A percentile compares a stretch with the other conserved stretches of the same genome.
Evolutionary conservation across 53 echinoderm and acorn worm species (phyloP).

Genomic region (Temnopleurus reevesii): DNA sequence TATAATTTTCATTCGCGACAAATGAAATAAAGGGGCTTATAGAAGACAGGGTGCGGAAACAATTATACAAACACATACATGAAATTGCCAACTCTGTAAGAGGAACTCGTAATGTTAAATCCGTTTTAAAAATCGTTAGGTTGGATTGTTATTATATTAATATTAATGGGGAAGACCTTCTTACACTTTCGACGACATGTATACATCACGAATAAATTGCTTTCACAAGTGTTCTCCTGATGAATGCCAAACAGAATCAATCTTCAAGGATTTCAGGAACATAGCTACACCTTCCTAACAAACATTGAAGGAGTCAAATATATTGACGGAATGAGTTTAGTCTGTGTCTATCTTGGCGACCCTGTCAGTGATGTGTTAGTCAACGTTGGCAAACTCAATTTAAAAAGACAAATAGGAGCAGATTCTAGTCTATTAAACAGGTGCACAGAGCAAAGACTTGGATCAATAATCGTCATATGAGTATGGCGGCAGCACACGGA

Average conservation of each 20-base stretch:
- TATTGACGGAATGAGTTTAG: neutral
- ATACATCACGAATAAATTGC: neutral
- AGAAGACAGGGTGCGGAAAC: no score
- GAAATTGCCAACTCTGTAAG: no score
- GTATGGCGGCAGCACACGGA: neutral
- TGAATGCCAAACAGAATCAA: neutral
- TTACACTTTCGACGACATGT: no score
- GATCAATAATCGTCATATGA: slow-evolving; percentile 30
- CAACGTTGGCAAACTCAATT: slow-evolving; percentile 29
- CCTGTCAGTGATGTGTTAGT: slow-evolving; percentile 1
- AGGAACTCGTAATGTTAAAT: no score
- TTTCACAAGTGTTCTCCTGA: neutral
- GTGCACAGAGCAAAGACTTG: slow-evolving; percentile 22
- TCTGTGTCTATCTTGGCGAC: neutral
- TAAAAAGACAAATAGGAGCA: slow-evolving; percentile 1
- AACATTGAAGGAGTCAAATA: neutral
- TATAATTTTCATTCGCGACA: no score
- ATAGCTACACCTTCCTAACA: neutral
- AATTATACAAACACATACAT: no score
- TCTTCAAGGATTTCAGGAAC: neutral
- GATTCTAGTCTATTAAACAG: slow-evolving; percentile 12
- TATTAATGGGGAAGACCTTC: no score
- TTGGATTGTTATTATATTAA: no score
- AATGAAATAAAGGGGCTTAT: no score
- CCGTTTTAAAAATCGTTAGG: no score